Base-by-base conservation (phyloP, 2,888 invertebrate species). In the Mechanitis mazaeus region DNA sequence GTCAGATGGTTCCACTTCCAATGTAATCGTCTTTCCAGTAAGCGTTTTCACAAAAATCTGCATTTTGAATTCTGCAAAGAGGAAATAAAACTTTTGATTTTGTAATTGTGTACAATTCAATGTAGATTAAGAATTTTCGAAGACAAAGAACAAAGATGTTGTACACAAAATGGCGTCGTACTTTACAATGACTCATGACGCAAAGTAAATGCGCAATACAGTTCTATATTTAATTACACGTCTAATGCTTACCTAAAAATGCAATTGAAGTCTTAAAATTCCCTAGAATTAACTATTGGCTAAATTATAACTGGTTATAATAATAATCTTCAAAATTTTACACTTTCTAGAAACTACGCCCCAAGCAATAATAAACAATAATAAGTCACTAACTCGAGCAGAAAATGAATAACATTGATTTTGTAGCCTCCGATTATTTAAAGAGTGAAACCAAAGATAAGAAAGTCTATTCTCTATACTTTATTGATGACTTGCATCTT, bases 21-120 rank as follows among this genome's bases (percentile, higher is more conserved):
- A 92, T 72, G 95, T 95, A 84, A 96, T 95, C 80, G 96, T 96
- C 90, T 96, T 96, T 72, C 96, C 96, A 71, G 96, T 96, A 56
- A 96, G 91, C 72, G 80, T 80, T 57, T 72, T 75, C 59, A 72
- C 72, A 59, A 72, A 72, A 59, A 72, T 72, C 64, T 72, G 72
- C 71, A 72, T 72, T 55, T 63, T 70, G 59, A 58, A 61, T 61
- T 65, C 71, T 71, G 66, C 38, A 69, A 71, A 63, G 69, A 65
- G 50, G 28, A 45, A 38, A 58, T 28, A 28, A 35, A 12, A 58
- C 55, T 57, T 33, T 58, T 63, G 46, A 56, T 60, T 64, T 62
- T 20, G 35, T 12, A 56, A 46, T 54, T 42, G 20, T 33, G 55
- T 50, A 33, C 58, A 33, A 57, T 54, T 33, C 42, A 53, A 58